Conservation (phyloP, 2,888 invertebrate genomes). For the Orthosia cruda region DNA sequence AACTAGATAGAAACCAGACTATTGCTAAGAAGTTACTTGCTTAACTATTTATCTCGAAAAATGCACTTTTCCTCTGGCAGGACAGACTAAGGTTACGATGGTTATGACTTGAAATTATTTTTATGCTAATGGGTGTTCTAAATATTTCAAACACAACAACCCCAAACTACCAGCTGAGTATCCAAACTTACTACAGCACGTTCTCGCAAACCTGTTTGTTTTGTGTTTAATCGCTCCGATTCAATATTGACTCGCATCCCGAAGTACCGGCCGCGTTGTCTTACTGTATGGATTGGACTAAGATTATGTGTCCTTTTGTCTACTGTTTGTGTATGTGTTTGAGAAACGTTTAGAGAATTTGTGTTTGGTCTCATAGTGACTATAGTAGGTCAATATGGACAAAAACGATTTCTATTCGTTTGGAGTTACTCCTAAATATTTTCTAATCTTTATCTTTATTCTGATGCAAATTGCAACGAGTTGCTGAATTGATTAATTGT, state of each 20-base stretch:
- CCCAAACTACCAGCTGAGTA: constrained; percentile 33
- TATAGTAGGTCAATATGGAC: background rate
- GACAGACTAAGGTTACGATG: background rate
- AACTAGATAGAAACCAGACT: too few relatives aligned
- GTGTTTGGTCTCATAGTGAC: constrained; percentile 21
- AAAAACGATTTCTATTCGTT: background rate
- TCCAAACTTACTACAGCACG: constrained; percentile 44
- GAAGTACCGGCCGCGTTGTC: constrained; percentile 54
- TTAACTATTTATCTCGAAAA: too few relatives aligned
- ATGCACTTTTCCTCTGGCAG: too few relatives aligned
- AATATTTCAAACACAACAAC: constrained; percentile 34
- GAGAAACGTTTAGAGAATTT: constrained; percentile 26
- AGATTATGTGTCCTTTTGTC: constrained; percentile 66
- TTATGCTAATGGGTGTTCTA: background rate
- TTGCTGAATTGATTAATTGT: too few relatives aligned
- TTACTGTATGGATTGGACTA: constrained; percentile 49
- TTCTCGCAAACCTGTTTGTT: constrained; percentile 64
- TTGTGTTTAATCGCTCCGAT: constrained; percentile 66
- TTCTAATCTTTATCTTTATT: too few relatives aligned
- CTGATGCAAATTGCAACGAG: too few relatives aligned
- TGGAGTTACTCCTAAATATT: too few relatives aligned
- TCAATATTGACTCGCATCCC: constrained; percentile 68
- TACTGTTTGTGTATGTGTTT: constrained; percentile 43
- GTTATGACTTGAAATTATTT: background rate
- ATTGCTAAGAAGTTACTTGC: too few relatives aligned